phyloP scores from a whole-genome alignment of 2,797 vertebrate genomes.

The Xenentodon cancila region DNA sequence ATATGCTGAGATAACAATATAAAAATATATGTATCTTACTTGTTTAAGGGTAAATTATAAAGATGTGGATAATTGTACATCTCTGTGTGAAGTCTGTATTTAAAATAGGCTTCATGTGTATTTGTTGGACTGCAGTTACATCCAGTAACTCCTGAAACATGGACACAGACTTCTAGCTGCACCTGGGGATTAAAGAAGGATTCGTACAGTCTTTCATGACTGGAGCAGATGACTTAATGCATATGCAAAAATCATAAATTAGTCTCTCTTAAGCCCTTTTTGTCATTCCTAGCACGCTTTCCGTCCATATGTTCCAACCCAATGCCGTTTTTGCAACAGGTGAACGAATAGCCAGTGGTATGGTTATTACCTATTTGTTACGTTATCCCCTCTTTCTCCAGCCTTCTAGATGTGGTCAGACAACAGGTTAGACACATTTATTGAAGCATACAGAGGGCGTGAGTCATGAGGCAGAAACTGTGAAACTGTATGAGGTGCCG shows the following conservation, averaged over 20 bases:
- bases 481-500: background rate
- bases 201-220: too few species aligned
- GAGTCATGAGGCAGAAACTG: background rate
- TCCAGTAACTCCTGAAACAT: too few species aligned
- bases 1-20: background rate
- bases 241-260: too few species aligned
- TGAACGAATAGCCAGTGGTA: too few species aligned
- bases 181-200: background rate
- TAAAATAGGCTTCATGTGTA: too few species aligned
- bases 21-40: too few species aligned
- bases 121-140: too few species aligned
- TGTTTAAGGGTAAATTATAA: background rate
- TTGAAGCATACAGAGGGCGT: background rate
- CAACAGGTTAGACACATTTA: conserved; percentile 1
- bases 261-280: background rate
- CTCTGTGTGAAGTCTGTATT: background rate
- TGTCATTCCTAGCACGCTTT: background rate
- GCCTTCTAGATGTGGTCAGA: background rate
- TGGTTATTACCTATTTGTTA: too few species aligned
- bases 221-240: too few species aligned
- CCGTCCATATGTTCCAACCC: too few species aligned
- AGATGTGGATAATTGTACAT: background rate
- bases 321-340: background rate
- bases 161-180: background rate
- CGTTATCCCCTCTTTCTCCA: background rate